Evolutionary conservation across 2,797 vertebrate species (phyloP), one percentile per base, ranked within the genome.

Genomic region (Pantherophis vulpinus): DNA sequence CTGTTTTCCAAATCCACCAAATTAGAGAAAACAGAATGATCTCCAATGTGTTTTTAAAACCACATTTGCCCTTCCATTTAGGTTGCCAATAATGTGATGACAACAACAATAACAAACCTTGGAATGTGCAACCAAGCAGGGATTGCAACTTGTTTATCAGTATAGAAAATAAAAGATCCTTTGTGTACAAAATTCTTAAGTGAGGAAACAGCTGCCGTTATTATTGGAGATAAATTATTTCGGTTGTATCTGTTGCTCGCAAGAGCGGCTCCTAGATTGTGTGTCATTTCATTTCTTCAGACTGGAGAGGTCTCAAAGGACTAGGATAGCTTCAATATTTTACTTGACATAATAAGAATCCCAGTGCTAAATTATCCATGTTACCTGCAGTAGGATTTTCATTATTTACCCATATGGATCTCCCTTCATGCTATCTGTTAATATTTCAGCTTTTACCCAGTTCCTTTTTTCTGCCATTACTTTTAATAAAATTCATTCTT

Each of bases 41-140:
- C 4, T 79, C 61, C n/a, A 29, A 14, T 60, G 14, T 79, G 92
- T 70, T 91, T 74, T 23, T 29, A 91, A 94, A 94, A 90, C 4
- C 10, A 0, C 37, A 63, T 93, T 70, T 88, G 7, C 42, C 14
- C 13, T 86, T 90, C n/a, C 55, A 55, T 54, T 86, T 59, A 86
- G 59, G 70, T 91, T 11, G 32, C 37, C 16, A 94, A 74, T n/a
- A 94, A 86, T 12, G 47, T 86, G 90, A 66, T 89, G 2, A 29
- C 88, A 90, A n/a, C 10, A 1, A 37, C 70, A 90, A n/a, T 9
- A 66, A 54, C 60, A 89, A 93, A 91, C 90, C 12, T 86, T 91
- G 32, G 58, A 56, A 0, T 0, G 8, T 51, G 0, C 59, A 42
- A 91, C 51, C 29, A 51, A 23, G 27, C 63, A 54, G 54, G 60